Evolutionary conservation across 2,888 invertebrate species (phyloP).

Genomic region (Frankliniella fusca): DNA sequence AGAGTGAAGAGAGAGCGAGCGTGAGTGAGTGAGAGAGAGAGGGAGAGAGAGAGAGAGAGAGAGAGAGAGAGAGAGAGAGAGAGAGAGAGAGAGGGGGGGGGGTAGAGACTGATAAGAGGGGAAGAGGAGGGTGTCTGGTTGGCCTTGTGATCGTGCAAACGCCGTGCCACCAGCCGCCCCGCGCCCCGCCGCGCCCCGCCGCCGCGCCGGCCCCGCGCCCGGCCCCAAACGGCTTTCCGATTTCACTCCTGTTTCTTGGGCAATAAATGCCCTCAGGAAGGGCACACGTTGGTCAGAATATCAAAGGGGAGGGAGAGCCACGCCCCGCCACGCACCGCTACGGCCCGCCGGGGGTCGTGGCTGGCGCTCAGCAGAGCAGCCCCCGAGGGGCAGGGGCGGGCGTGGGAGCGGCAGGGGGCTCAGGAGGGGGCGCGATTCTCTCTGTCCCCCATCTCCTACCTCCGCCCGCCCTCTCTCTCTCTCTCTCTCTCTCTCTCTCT

Average conservation of each 20-base stretch:
- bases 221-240: slow-evolving; percentile 20
- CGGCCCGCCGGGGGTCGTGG: not conserved
- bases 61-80: not conserved
- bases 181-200: not conserved
- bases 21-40: not conserved
- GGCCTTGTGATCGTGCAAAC: not conserved
- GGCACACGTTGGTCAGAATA: slow-evolving; percentile 21
- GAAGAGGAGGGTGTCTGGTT: not conserved
- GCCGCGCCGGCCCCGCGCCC: not conserved
- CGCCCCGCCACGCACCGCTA: too few species aligned
- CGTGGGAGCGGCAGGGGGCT: not conserved
- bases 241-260: slow-evolving; percentile 24
- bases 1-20: not conserved
- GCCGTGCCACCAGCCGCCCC: not conserved
- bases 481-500: too few species aligned
- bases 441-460: too few species aligned
- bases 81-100: slow-evolving; percentile 30
- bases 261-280: slow-evolving; percentile 15
- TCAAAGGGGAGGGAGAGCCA: not conserved
- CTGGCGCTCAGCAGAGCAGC: not conserved
- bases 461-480: too few species aligned
- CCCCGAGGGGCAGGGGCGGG: not conserved
- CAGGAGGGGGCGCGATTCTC: not conserved
- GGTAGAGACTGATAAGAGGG: too few species aligned
- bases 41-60: slow-evolving; percentile 24